phyloP scores from a whole-genome alignment of 2,888 invertebrate genomes.

The Dryomyza anilis region DNA sequence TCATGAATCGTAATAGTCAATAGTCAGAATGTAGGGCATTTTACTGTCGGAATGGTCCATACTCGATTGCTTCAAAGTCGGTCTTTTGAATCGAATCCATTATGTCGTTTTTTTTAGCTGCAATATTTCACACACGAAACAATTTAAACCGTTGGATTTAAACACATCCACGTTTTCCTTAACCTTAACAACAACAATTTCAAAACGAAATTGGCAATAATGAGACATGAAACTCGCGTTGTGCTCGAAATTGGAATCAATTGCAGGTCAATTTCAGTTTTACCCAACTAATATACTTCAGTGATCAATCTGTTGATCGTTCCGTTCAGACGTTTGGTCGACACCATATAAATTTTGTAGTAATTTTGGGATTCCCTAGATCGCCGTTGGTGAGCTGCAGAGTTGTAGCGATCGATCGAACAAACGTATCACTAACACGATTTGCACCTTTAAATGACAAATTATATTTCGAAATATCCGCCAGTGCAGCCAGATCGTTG shows the following conservation, averaged over 20 bases:
- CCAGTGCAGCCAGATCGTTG: constrained; percentile 31
- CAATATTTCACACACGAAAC: constrained; percentile 11
- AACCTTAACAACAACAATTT: constrained; percentile 10
- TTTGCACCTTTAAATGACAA: constrained; percentile 49
- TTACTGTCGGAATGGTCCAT: too few species aligned
- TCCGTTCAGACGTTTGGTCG: not conserved
- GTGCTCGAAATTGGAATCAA: constrained; percentile 57
- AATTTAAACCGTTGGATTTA: not conserved
- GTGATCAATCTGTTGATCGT: not conserved
- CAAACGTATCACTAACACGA: constrained; percentile 2
- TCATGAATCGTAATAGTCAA: too few species aligned
- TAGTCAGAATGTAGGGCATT: too few species aligned
- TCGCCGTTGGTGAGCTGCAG: constrained; percentile 41
- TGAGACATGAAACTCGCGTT: constrained; percentile 55
- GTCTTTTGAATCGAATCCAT: too few species aligned
- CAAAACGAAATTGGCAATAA: constrained; percentile 53
- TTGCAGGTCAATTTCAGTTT: constrained; percentile 52
- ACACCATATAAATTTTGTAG: constrained; percentile 23
- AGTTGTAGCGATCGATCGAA: not conserved
- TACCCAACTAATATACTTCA: not conserved
- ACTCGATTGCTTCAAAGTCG: too few species aligned
- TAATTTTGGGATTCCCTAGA: constrained; percentile 56
- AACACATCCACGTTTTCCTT: constrained; percentile 11
- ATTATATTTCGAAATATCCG: constrained; percentile 45
- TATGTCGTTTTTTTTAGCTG: not conserved